Conservation (phyloP, 1,140 invertebrate species). For the Limonius californicus region DNA sequence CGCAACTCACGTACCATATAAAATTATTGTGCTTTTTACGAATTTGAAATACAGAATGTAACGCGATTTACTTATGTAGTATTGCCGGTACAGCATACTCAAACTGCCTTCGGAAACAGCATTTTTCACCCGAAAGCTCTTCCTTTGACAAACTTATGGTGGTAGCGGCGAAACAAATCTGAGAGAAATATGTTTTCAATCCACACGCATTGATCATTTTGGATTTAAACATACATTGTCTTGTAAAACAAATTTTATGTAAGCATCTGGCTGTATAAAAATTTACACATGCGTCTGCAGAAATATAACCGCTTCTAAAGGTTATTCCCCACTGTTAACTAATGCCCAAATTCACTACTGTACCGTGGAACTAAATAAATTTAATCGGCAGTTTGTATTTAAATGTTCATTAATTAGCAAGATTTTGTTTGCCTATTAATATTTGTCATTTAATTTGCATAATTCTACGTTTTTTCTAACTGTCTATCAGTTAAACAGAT, state of each 20-base stretch:
- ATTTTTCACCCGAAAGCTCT: not conserved
- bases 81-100: not conserved
- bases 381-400: too few relatives aligned
- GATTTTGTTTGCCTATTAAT: too few relatives aligned
- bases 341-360: too few relatives aligned
- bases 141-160: not conserved
- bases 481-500: not conserved
- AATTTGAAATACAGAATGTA: not conserved
- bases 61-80: conserved; percentile 10
- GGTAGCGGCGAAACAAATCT: not conserved
- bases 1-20: conserved; percentile 14
- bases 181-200: too few relatives aligned
- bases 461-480: not conserved
- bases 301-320: too few relatives aligned
- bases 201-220: too few relatives aligned
- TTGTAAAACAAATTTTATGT: too few relatives aligned
- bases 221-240: too few relatives aligned
- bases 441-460: not conserved
- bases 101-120: not conserved
- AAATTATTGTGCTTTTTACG: conserved; percentile 7
- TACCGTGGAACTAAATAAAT: not conserved
- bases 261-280: too few relatives aligned
- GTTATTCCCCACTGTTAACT: too few relatives aligned
- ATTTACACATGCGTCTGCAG: too few relatives aligned
- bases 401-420: too few relatives aligned